These are phyloP conservation scores for Cervus canadensis DNA, from an alignment of 2,113 vertebrate species.

Conservation along the genomic window DNA sequence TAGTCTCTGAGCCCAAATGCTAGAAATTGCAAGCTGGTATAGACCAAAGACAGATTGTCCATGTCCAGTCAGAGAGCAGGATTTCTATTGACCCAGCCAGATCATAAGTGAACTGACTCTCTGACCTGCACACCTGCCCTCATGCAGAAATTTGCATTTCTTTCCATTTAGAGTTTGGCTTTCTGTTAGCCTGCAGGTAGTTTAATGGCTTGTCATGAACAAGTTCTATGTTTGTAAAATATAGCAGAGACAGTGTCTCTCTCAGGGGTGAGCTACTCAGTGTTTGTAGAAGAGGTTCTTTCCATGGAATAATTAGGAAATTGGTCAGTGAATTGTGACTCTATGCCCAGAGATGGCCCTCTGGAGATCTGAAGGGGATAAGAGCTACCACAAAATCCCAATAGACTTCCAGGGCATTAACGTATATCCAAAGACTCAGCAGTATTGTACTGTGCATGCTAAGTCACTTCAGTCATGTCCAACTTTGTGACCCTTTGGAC, in stretches of 20 bases:
- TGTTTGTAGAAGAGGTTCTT: neutral
- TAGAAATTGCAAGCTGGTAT: constrained; percentile 21
- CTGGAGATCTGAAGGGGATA: neutral
- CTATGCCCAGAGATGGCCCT: neutral
- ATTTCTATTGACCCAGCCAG: neutral
- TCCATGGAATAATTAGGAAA: neutral
- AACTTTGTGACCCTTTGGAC: neutral
- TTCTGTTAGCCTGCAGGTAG: neutral
- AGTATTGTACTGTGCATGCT: neutral
- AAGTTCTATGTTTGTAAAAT: constrained; percentile 29
- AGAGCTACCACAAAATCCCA: neutral
- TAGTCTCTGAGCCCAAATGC: constrained; percentile 24
- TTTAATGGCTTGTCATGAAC: constrained; percentile 4
- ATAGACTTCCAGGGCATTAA: neutral
- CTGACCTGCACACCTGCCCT: neutral
- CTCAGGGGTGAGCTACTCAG: neutral
- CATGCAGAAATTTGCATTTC: neutral
- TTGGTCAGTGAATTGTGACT: neutral
- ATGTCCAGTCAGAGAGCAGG: neutral
- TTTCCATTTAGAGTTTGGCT: constrained; percentile 13
- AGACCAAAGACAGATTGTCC: constrained; percentile 45
- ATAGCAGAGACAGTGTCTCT: neutral
- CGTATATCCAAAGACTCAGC: neutral
- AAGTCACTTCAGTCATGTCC: neutral
- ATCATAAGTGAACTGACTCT: neutral